Base-by-base conservation (phyloP, 2,888 invertebrate species). In the Chesias legatella region DNA sequence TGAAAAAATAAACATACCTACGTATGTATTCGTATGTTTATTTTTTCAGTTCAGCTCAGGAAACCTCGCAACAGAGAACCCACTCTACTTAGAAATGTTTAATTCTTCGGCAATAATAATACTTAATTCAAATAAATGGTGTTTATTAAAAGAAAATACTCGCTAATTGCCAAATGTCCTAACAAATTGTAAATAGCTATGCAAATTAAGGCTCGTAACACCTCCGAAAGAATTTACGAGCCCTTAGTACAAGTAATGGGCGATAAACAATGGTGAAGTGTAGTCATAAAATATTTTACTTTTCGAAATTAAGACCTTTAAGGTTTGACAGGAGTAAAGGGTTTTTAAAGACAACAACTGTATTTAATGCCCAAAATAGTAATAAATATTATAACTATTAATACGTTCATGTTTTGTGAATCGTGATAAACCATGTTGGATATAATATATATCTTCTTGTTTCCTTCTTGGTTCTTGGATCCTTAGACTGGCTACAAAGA, bases 131-230 rank as follows among this genome's bases (percentile, higher is more conserved):
- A 17, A n/a, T n/a, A n/a, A 17, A 7, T 21, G 10, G 11, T 26
- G 13, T 26, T 31, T 27, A 24, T 24, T 23, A 10, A 24, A 17
- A 31, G 2, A 17, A 39, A 11, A 23, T 10, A 6, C 31, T 27
- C 7, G 33, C 30, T 41, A 27, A 23, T 36, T 27, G 27, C 11
- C 30, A 5, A 33, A 43, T 22, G 33, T 25, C 27, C 27, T 33
- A 3, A 17, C 13, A 22, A 44, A 32, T 26, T 10, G 52, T 57
- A 58, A 64, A 58, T 56, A 64, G 56, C 53, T 55, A 61, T 60
- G 67, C 65, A 67, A 68, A 67, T 69, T 58, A 65, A 60, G 43
- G 55, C 41, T 54, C 58, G 57, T 66, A 60, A 66, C 60, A 60
- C 57, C 58, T 64, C 54, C 56, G 55, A 60, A 67, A 63, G 57